A percentile compares a stretch with the other conserved stretches of the same genome.
Evolutionary conservation across 2,113 vertebrate genomes (phyloP).

Genomic region (Aegypius monachus): DNA sequence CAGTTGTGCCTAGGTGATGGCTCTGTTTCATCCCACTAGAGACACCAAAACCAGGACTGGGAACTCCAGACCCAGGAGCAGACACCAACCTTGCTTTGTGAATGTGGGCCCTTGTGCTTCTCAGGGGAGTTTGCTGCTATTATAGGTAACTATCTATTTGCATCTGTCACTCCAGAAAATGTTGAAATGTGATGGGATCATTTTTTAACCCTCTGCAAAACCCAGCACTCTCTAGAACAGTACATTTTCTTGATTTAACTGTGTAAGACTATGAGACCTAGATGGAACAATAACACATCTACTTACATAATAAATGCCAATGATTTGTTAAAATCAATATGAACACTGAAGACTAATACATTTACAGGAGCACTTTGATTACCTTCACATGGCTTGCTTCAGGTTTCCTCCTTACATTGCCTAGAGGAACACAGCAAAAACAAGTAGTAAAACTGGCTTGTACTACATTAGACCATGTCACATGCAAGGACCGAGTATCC

Average conservation of each 20-base stretch:
- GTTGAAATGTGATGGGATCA: background rate
- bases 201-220: background rate
- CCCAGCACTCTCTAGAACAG: background rate
- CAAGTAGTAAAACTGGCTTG: background rate
- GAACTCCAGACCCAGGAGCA: background rate
- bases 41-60: background rate
- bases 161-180: background rate
- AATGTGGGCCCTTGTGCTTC: background rate
- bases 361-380: background rate
- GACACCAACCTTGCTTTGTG: background rate
- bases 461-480: background rate
- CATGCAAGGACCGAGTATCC: background rate
- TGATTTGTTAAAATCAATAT: background rate
- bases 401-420: background rate
- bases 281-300: background rate
- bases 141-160: background rate
- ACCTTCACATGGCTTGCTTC: background rate
- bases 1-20: background rate
- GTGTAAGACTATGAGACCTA: background rate
- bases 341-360: background rate
- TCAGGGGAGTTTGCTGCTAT: background rate
- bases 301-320: background rate
- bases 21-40: background rate
- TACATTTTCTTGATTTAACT: background rate
- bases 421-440: background rate